These are phyloP conservation scores for Leptopilina boulardi DNA, from an alignment of 1,140 invertebrate species.

Conservation along the genomic window DNA sequence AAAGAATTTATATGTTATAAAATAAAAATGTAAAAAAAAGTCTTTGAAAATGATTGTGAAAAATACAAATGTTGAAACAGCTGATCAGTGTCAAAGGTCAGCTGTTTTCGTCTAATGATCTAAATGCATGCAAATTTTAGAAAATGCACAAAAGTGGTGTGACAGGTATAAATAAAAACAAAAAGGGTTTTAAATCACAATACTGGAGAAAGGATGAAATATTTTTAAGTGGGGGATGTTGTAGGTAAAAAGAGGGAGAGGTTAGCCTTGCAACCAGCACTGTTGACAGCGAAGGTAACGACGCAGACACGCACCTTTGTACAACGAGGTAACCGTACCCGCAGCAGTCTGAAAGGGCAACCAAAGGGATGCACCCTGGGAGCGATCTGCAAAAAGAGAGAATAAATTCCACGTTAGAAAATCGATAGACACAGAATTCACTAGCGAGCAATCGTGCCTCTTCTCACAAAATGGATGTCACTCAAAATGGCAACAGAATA, in stretches of 20 bases:
- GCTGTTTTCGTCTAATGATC: constrained; percentile 39
- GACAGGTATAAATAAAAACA: constrained; percentile 41
- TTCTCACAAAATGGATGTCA: constrained; percentile 70
- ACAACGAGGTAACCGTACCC: constrained; percentile 85
- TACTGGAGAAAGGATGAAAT: constrained; percentile 26
- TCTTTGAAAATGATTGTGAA: background rate
- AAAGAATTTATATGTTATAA: background rate
- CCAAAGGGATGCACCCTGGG: constrained; percentile 84
- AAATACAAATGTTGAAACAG: constrained; percentile 43
- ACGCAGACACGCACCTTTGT: constrained; percentile 81
- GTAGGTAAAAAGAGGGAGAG: constrained; percentile 28
- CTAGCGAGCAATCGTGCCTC: constrained; percentile 34
- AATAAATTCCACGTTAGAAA: constrained; percentile 36
- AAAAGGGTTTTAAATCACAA: constrained; percentile 1
- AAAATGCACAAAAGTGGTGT: constrained; percentile 38
- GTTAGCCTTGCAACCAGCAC: constrained; percentile 13
- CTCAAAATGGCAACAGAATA: constrained; percentile 62
- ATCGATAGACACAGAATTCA: constrained; percentile 38
- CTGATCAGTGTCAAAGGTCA: constrained; percentile 48
- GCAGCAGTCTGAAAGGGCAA: constrained; percentile 89
- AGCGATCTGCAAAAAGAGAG: constrained; percentile 76
- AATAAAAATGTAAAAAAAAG: background rate
- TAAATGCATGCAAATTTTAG: constrained; percentile 27
- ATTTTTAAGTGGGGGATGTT: background rate
- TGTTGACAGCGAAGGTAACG: constrained; percentile 4